Evolutionary conservation across 2,888 invertebrate species (phyloP).

Genomic region (Antheraea yamamai): DNA sequence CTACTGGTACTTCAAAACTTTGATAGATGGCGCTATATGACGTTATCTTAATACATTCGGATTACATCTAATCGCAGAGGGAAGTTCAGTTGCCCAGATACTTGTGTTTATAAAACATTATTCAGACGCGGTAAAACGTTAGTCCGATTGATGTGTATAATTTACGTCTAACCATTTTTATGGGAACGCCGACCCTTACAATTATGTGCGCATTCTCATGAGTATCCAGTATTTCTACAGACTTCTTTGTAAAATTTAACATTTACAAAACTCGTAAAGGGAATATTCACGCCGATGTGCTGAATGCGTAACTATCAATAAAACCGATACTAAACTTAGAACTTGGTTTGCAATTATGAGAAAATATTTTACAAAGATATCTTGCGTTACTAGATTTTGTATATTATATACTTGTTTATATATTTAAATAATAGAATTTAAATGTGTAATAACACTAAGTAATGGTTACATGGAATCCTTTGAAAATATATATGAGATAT

Average conservation of each 20-base stretch:
- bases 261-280: neutral
- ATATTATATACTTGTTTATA: conserved; percentile 10
- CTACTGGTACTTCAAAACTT: too few species aligned
- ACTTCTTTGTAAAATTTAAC: neutral
- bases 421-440: neutral
- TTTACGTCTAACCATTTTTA: too few species aligned
- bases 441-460: conserved; percentile 14
- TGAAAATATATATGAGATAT: conserved; percentile 13
- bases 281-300: neutral
- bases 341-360: neutral
- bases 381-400: neutral
- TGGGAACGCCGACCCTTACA: too few species aligned
- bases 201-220: neutral
- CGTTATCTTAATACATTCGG: too few species aligned
- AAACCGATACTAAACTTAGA: neutral
- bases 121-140: too few species aligned
- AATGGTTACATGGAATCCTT: conserved; percentile 5
- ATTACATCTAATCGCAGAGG: too few species aligned
- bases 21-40: too few species aligned
- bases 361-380: neutral
- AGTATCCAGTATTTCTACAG: neutral
- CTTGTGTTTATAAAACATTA: too few species aligned
- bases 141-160: too few species aligned
- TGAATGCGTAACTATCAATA: neutral
- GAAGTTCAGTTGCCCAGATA: too few species aligned